Evolutionary conservation across 1,140 invertebrate genomes (phyloP), one percentile per base, ranked within the genome.

Genomic region (Acarapis woodi): DNA sequence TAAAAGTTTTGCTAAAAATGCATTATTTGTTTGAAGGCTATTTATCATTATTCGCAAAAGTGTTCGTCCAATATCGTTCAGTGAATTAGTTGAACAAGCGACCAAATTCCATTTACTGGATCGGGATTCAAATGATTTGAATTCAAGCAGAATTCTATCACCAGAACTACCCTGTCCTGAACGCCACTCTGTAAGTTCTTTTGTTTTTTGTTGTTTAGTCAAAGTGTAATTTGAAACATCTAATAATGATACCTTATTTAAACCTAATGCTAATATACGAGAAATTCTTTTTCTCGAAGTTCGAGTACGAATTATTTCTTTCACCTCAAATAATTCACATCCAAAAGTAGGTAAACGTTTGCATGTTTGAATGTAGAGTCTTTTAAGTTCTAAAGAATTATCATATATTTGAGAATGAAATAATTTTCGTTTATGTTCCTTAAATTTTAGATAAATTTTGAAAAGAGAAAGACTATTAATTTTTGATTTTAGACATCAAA

Each of bases 381-480:
- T 65, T 49, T 71, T 71, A 44, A 72, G 52, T 41, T 67, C 66
- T 5, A 63, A 47, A 46, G 70, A 67, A 21, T 60, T 66, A 42
- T 71, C 68, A 46, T 70, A 71, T 10, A 69, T 60, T 8, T 65
- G 61, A 3, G 64, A 65, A 45, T 71, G 68, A 50, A 68, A 69
- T 14, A 71, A 49, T 48, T 69, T 69, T 35, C 66, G 57, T 50
- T 70, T 65, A 53, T 73, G 62, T 51, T 75, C 64, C 71, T 74
- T 51, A 26, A 48, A 42, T 26, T 30, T 36, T 41, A 41, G 25
- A n/a, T n/a, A n/a, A n/a, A n/a, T 35, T 9, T 14, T 35, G 22
- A 35, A 35, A 32, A 35, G 38, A 25, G 37, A 43, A 45, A 15
- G 15, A 42, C 36, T 29, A 25, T 31, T 35, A 25, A 12, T 39